These are phyloP conservation scores for Sarcophaga bullata DNA, from an alignment of 1,140 invertebrate genomes.

Conservation along the genomic window DNA sequence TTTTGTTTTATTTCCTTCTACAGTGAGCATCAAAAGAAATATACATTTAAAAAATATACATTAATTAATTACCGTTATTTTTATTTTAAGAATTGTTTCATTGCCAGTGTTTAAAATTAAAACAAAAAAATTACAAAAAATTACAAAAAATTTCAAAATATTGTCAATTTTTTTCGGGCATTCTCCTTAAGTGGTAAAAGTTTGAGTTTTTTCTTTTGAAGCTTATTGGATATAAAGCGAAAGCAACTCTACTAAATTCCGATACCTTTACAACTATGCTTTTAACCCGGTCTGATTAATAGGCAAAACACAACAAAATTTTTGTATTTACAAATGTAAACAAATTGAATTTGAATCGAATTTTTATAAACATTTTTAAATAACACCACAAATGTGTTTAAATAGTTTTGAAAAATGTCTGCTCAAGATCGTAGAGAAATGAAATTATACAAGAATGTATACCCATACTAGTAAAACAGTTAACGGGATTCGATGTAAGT, in stretches of 20 bases:
- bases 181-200: too few species aligned
- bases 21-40: too few species aligned
- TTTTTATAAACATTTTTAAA: not conserved
- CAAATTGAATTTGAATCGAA: constrained; percentile 22
- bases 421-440: constrained; percentile 44
- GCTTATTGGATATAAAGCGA: too few species aligned
- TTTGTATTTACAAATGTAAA: constrained; percentile 12
- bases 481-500: constrained; percentile 51
- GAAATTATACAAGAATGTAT: constrained; percentile 47
- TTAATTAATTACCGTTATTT: too few species aligned
- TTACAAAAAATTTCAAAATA: too few species aligned
- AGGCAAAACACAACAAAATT: not conserved
- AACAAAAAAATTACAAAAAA: too few species aligned
- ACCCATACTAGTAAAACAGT: constrained; percentile 49
- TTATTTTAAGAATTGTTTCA: too few species aligned
- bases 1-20: not conserved
- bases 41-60: too few species aligned
- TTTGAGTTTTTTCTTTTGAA: too few species aligned
- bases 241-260: not conserved
- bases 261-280: not conserved
- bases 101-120: too few species aligned
- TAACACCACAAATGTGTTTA: too few species aligned
- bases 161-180: too few species aligned
- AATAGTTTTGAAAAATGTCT: constrained; percentile 36
- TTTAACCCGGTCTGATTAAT: not conserved